Percentiles rank a stretch among this genome's conserved stretches.
Evolutionary conservation across 2,113 vertebrate genomes (phyloP).

Genomic region (Psittacus erithacus): DNA sequence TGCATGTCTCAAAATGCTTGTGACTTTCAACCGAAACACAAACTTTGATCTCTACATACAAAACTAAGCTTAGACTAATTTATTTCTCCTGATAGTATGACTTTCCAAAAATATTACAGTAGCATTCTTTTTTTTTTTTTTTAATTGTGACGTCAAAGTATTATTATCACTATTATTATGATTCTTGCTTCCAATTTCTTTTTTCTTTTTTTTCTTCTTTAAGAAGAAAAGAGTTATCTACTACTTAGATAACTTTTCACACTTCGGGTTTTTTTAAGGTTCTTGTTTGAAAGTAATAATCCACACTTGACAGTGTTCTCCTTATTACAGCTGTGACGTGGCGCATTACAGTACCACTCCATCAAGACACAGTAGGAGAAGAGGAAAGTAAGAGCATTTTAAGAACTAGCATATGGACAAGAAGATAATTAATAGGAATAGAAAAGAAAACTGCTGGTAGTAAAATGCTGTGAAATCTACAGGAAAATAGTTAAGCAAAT

Average conservation of each 20-base stretch:
- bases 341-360: background rate
- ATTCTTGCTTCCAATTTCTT: background rate
- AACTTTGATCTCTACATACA: background rate
- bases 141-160: background rate
- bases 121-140: background rate
- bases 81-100: background rate
- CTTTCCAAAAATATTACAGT: background rate
- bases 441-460: conserved; percentile 37
- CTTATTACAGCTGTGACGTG: conserved; percentile 7
- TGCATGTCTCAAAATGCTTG: background rate
- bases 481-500: conserved; percentile 39
- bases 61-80: background rate
- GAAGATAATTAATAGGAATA: conserved; percentile 33
- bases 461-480: conserved; percentile 57
- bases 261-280: background rate
- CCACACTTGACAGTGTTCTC: conserved; percentile 20
- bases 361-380: conserved; percentile 54
- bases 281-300: background rate
- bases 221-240: background rate
- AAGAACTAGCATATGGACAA: conserved; percentile 43
- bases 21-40: background rate
- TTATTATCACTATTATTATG: background rate
- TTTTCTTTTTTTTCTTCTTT: background rate
- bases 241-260: background rate
- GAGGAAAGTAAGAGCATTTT: conserved; percentile 25